Evolutionary conservation across 2,113 vertebrate species (phyloP).

Genomic region (Natator depressus): DNA sequence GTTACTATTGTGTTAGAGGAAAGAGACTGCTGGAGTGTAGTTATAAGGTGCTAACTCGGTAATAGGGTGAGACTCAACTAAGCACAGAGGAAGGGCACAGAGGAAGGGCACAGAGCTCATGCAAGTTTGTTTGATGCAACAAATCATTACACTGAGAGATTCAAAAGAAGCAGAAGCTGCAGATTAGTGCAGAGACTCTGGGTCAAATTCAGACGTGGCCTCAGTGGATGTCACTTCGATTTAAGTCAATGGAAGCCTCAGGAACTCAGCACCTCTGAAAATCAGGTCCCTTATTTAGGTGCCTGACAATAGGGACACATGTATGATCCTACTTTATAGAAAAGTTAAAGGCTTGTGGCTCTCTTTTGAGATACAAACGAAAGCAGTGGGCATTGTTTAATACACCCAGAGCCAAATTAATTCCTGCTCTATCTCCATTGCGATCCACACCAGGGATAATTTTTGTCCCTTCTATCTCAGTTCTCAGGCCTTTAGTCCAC

Average conservation of each 20-base stretch:
- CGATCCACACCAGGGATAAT: too few relatives aligned
- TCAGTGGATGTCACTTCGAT: background rate
- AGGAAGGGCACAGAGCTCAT: background rate
- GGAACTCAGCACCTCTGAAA: background rate
- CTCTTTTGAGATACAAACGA: background rate
- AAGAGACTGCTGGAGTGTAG: background rate
- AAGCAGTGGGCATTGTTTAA: fast-evolving
- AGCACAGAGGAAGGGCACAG: constrained; percentile 40
- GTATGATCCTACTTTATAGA: background rate
- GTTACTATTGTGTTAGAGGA: constrained; percentile 23
- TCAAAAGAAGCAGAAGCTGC: background rate
- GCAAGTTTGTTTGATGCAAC: constrained; percentile 40
- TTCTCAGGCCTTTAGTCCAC: background rate
- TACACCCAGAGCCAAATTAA: background rate
- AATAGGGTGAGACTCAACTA: constrained; percentile 36
- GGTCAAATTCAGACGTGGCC: background rate
- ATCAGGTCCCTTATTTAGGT: fast-evolving
- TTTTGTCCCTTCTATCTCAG: background rate
- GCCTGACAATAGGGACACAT: background rate
- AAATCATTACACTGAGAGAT: constrained; percentile 19
- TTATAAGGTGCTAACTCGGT: constrained; percentile 52
- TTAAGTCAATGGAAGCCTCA: background rate
- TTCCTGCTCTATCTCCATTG: background rate
- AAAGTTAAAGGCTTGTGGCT: background rate
- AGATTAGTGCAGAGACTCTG: background rate